Conservation (phyloP, 2,797 vertebrate genomes). For the Pseudotriccus pelzelni region DNA sequence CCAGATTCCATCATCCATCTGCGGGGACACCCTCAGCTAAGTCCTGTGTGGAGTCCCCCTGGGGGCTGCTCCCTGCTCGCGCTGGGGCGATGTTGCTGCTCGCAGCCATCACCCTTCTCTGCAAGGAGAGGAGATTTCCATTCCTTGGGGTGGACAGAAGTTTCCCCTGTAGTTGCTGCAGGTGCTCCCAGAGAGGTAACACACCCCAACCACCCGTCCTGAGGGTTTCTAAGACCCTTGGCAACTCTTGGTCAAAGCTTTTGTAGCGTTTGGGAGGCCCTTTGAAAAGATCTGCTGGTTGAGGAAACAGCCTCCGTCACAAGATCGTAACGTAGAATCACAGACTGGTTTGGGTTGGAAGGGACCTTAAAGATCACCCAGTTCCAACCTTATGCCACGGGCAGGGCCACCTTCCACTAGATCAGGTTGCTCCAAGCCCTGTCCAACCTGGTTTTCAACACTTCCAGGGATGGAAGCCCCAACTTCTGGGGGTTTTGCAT, state of each 20-base stretch:
- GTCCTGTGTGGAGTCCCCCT: fast-evolving
- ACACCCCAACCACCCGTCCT: not conserved
- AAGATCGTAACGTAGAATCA: not conserved
- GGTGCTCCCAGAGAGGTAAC: not conserved
- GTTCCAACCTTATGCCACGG: fast-evolving
- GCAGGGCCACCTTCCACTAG: not conserved
- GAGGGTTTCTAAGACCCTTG: not conserved
- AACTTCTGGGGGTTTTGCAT: not conserved
- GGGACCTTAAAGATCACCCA: not conserved
- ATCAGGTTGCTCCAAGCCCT: fast-evolving
- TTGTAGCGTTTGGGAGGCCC: not conserved
- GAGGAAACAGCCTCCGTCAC: not conserved
- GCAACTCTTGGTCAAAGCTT: not conserved
- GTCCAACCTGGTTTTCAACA: not conserved
- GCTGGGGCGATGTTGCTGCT: not conserved
- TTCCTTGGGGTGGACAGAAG: not conserved
- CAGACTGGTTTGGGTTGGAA: not conserved
- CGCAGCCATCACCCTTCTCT: fast-evolving
- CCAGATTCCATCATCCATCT: fast-evolving
- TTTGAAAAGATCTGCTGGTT: not conserved
- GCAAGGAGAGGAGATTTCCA: not conserved
- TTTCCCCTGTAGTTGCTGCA: not conserved
- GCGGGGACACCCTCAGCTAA: not conserved
- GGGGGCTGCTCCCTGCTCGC: not conserved
- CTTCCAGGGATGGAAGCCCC: not conserved